These are phyloP conservation scores for Protosalanx chinensis DNA, from an alignment of 2,797 vertebrate species.

Conservation along the genomic window DNA sequence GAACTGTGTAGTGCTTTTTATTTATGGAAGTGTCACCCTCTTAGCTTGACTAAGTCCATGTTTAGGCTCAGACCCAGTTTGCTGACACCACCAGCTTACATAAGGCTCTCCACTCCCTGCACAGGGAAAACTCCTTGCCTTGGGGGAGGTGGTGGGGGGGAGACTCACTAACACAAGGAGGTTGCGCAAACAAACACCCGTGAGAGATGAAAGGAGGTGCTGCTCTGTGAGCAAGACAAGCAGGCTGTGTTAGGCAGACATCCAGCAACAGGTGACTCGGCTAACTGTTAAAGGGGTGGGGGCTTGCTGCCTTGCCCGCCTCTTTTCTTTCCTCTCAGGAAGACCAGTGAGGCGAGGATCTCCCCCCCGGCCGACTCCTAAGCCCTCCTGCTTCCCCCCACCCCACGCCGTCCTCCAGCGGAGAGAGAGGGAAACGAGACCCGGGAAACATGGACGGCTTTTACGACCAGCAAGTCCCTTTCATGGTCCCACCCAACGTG, in stretches of 20 bases:
- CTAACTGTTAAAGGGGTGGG: conserved; percentile 1
- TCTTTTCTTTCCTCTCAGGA: conserved; percentile 40
- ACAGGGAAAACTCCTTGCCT: conserved; percentile 5
- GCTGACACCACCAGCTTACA: conserved; percentile 34
- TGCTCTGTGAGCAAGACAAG: conserved; percentile 12
- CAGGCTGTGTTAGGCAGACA: conserved; percentile 10
- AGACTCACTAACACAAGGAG: conserved; percentile 5
- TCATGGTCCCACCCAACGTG: conserved; percentile 78
- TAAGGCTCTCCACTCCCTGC: conserved; percentile 38
- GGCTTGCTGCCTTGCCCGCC: conserved; percentile 21
- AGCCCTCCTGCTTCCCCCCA: conserved; percentile 20
- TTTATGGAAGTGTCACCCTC: neutral
- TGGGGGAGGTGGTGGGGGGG: neutral
- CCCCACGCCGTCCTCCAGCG: neutral
- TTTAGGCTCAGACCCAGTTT: conserved; percentile 38
- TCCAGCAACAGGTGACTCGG: conserved; percentile 36
- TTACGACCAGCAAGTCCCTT: conserved; percentile 95
- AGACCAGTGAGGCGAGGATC: conserved; percentile 26
- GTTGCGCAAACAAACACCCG: conserved; percentile 19
- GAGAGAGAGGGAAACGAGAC: conserved; percentile 40
- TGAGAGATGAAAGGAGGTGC: conserved; percentile 44
- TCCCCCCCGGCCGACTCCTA: conserved; percentile 20
- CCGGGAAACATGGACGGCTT: conserved; percentile 84
- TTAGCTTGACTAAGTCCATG: conserved; percentile 3
- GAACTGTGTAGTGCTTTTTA: neutral